A percentile compares a stretch with the other conserved stretches of the same genome.
phyloP scores from a whole-genome alignment of 2,113 vertebrate genomes.

The Zosterops lateralis region DNA sequence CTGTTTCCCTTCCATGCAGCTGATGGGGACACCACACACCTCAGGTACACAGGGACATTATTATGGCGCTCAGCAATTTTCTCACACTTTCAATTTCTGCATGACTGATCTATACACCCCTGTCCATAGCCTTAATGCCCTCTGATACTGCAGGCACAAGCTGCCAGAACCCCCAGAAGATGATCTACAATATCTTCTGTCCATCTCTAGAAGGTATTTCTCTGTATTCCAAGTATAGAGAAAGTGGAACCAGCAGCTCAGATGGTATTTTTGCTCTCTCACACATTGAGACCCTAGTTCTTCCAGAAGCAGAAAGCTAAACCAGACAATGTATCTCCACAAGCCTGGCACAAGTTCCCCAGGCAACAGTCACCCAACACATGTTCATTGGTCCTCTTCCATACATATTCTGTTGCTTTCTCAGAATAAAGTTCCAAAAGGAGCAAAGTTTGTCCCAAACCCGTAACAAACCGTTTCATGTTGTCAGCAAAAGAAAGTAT shows the following conservation, averaged over 20 bases:
- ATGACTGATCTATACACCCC: neutral
- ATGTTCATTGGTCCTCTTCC: neutral
- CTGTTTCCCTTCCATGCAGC: neutral
- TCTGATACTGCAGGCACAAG: neutral
- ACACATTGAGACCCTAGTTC: neutral
- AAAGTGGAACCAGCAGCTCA: neutral
- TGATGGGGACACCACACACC: neutral
- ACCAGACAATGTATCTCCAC: neutral
- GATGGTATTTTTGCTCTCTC: neutral
- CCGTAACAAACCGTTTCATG: rapidly evolving
- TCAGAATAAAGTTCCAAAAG: neutral
- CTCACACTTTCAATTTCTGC: neutral
- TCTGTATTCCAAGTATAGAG: neutral
- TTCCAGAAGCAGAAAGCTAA: neutral
- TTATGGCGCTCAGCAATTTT: neutral
- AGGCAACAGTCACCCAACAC: neutral
- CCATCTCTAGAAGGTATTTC: neutral
- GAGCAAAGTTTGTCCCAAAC: neutral
- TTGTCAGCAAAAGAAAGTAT: neutral
- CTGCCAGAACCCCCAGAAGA: neutral
- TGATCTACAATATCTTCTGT: neutral
- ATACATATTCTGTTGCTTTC: neutral
- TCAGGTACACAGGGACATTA: neutral
- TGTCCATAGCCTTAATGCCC: neutral
- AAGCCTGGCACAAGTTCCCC: neutral